phyloP scores from a whole-genome alignment of 2,888 invertebrate species.

The Cerceris rybyensis region DNA sequence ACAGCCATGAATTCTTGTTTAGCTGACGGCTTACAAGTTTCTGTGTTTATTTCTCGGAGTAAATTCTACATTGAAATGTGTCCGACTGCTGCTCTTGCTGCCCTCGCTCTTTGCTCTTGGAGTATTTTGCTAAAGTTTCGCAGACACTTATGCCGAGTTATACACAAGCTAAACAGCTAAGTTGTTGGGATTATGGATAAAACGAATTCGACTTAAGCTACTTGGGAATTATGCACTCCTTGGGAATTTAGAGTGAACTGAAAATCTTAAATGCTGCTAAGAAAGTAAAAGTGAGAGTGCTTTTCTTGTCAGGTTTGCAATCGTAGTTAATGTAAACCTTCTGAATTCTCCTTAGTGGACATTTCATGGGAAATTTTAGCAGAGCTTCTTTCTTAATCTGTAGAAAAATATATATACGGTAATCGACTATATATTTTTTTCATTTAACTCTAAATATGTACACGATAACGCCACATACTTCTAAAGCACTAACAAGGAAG shows the following conservation, averaged over 20 bases:
- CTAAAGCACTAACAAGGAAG: too few species aligned
- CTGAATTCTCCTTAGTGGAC: too few species aligned
- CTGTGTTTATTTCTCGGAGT: constrained; percentile 6
- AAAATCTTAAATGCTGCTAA: constrained; percentile 8
- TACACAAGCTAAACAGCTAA: constrained; percentile 45
- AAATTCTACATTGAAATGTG: constrained; percentile 42
- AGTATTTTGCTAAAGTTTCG: constrained; percentile 45
- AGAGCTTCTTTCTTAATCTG: too few species aligned
- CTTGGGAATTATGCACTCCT: constrained; percentile 15
- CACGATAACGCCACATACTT: too few species aligned
- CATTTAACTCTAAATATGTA: too few species aligned
- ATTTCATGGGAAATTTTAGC: too few species aligned
- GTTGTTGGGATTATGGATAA: constrained; percentile 42
- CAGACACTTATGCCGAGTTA: constrained; percentile 39
- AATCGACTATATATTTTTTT: too few species aligned
- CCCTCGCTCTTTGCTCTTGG: background rate
- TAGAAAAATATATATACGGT: too few species aligned
- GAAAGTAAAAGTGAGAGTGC: too few species aligned
- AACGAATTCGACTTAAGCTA: constrained; percentile 25
- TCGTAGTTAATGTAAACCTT: too few species aligned
- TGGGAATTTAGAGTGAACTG: constrained; percentile 24
- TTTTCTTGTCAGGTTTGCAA: too few species aligned
- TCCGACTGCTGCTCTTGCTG: background rate
- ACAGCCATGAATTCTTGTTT: constrained; percentile 29
- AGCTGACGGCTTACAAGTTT: background rate